Percentiles rank a stretch among this genome's conserved stretches.
phyloP scores from a whole-genome alignment of 1,140 invertebrate genomes.

The Drosophila funebris region DNA sequence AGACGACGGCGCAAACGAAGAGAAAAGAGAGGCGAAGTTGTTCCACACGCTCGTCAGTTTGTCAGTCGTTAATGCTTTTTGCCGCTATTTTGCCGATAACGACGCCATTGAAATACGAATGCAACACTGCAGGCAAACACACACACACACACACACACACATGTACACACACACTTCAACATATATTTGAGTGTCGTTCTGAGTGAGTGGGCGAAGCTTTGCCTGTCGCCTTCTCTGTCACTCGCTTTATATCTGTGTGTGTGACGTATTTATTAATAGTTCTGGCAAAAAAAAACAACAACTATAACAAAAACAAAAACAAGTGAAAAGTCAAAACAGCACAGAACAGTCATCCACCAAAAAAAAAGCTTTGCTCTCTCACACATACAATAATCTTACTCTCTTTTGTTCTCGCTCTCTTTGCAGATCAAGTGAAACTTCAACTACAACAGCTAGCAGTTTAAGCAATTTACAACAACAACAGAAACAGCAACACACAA shows the following conservation, averaged over 20 bases:
- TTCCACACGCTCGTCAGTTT: too few relatives aligned
- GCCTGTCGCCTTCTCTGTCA: slow-evolving; percentile 22
- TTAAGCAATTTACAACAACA: slow-evolving; percentile 44
- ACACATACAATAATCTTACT: too few relatives aligned
- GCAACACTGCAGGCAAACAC: slow-evolving; percentile 47
- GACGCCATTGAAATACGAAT: slow-evolving; percentile 63
- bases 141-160: slow-evolving; percentile 9
- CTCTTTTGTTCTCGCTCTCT: not conserved
- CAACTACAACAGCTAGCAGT: slow-evolving; percentile 49
- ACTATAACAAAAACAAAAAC: too few relatives aligned
- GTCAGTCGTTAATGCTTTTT: slow-evolving; percentile 44
- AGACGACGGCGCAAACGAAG: slow-evolving; percentile 8
- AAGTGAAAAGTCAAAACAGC: slow-evolving; percentile 25
- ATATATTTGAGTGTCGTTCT: slow-evolving; percentile 29
- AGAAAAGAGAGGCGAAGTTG: not conserved
- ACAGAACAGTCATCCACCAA: not conserved
- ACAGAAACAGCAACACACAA: slow-evolving; percentile 14
- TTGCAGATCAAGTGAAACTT: slow-evolving; percentile 75
- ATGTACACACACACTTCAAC: slow-evolving; percentile 8
- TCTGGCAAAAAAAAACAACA: not conserved
- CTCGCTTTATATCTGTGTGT: slow-evolving; percentile 2
- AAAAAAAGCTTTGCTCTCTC: slow-evolving; percentile 12
- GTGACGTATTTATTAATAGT: slow-evolving; percentile 49
- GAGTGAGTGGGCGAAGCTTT: slow-evolving; percentile 46
- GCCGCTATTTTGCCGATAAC: slow-evolving; percentile 46